Evolutionary conservation across 2,113 vertebrate species (phyloP).

Genomic region (Jacana jacana): DNA sequence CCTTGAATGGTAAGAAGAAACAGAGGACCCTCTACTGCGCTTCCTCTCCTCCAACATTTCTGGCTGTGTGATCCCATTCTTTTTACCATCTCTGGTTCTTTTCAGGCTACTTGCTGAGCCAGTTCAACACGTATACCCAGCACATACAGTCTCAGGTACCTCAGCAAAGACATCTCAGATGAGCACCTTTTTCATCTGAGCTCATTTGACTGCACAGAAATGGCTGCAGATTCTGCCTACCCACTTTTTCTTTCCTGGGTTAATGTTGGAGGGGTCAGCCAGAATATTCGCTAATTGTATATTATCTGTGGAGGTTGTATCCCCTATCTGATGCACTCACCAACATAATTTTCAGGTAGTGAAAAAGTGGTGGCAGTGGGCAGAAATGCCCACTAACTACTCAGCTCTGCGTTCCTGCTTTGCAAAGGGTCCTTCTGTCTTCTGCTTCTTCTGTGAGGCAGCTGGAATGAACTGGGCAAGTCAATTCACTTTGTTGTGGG

Average conservation of each 20-base stretch:
- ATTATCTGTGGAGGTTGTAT: neutral
- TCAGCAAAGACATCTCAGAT: neutral
- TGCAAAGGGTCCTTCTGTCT: neutral
- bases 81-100: neutral
- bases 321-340: neutral
- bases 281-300: accelerated
- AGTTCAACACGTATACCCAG: neutral
- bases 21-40: neutral
- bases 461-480: neutral
- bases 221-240: neutral
- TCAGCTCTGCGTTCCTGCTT: neutral
- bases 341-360: neutral
- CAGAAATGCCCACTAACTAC: neutral
- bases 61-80: neutral
- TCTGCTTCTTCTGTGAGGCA: neutral
- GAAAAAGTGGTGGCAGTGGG: neutral
- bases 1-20: neutral
- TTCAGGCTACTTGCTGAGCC: neutral
- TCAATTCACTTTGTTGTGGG: neutral
- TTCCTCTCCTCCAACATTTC: neutral
- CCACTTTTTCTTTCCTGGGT: accelerated
- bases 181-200: neutral
- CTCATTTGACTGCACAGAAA: neutral
- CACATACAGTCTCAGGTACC: neutral
- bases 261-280: neutral